phyloP scores from a whole-genome alignment of 2,113 vertebrate species.

The Tor tambroides region DNA sequence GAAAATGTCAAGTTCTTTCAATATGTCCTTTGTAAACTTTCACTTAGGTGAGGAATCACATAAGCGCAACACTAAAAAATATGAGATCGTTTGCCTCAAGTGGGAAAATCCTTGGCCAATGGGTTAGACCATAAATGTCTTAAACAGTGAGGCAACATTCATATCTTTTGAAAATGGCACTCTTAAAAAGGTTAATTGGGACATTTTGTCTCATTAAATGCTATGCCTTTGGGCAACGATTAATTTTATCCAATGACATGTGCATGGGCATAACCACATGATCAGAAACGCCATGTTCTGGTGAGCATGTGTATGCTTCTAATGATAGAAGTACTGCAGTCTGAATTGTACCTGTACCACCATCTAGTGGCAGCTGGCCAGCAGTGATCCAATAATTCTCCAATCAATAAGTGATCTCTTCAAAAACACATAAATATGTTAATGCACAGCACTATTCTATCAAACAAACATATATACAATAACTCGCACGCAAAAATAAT shows the following conservation, averaged over 20 bases:
- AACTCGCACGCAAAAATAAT: too few species aligned
- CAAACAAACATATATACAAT: neutral
- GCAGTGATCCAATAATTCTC: neutral
- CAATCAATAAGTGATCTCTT: neutral
- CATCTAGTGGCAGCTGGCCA: constrained; percentile 45
- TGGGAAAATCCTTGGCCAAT: constrained; percentile 30
- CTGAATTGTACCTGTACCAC: neutral
- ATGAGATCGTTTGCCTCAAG: constrained; percentile 25
- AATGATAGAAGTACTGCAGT: neutral
- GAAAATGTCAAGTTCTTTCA: constrained; percentile 34
- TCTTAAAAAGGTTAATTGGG: constrained; percentile 55
- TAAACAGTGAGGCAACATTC: constrained; percentile 41
- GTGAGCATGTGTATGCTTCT: neutral
- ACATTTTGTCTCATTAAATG: constrained; percentile 54
- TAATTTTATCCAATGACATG: constrained; percentile 55
- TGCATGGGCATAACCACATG: constrained; percentile 47
- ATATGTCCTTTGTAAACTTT: constrained; percentile 28
- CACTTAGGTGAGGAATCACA: constrained; percentile 24
- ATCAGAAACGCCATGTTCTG: constrained; percentile 37
- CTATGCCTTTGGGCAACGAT: constrained; percentile 65
- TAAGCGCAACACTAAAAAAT: constrained; percentile 31
- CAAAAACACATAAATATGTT: neutral
- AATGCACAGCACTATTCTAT: neutral
- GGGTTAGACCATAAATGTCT: constrained; percentile 31
- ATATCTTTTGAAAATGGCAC: constrained; percentile 48